Percentiles rank a stretch among this genome's conserved stretches.
Conservation (phyloP, 2,888 invertebrate species). For the Baccha elongata region DNA sequence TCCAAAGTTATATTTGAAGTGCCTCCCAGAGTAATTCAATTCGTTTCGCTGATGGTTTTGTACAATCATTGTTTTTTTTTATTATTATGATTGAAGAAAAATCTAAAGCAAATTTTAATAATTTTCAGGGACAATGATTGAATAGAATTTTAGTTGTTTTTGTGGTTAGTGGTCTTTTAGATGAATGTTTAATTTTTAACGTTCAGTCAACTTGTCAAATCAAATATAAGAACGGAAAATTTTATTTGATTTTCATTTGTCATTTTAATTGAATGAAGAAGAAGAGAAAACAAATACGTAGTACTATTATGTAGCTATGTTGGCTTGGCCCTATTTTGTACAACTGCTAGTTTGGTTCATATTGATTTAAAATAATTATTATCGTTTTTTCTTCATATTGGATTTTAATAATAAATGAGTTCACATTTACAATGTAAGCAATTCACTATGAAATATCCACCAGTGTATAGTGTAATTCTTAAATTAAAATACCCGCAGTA, state of each 20-base stretch:
- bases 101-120: constrained; percentile 21
- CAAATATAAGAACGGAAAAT: no score
- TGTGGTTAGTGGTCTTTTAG: not conserved
- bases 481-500: no score
- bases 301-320: no score
- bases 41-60: constrained; percentile 49
- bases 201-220: not conserved
- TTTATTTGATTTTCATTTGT: constrained; percentile 10
- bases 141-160: constrained; percentile 29
- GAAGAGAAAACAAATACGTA: not conserved
- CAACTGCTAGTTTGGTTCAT: no score
- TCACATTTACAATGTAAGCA: no score
- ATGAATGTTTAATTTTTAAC: not conserved
- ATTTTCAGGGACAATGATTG: constrained; percentile 30
- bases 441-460: no score
- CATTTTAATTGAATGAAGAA: not conserved
- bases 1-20: constrained; percentile 39
- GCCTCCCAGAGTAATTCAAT: constrained; percentile 50
- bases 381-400: no score
- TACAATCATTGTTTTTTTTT: constrained; percentile 9
- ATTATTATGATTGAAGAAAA: constrained; percentile 2
- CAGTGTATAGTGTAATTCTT: no score
- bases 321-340: no score
- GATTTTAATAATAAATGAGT: no score
- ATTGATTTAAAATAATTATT: no score